These are phyloP conservation scores for Drosophila arawakana DNA, from an alignment of 1,140 invertebrate genomes.

Conservation along the genomic window DNA sequence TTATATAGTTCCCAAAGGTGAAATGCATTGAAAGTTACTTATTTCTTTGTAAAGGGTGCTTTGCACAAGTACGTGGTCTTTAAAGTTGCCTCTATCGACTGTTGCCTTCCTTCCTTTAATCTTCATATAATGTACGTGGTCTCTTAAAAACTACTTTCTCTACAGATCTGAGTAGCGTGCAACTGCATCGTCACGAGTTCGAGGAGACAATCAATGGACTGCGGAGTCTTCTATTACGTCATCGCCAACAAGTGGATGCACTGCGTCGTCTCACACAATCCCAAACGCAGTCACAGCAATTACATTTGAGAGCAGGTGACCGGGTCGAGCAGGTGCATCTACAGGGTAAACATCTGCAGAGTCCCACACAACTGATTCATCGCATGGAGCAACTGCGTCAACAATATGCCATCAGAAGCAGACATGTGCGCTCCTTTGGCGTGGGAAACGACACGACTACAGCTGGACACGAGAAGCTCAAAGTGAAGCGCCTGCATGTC, in stretches of 20 bases:
- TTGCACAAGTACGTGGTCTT: too few species aligned
- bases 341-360: slow-evolving; percentile 41
- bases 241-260: slow-evolving; percentile 38
- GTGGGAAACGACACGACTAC: slow-evolving; percentile 30
- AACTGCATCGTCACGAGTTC: slow-evolving; percentile 72
- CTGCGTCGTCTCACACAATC: slow-evolving; percentile 33
- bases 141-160: background rate
- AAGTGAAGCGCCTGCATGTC: slow-evolving; percentile 57
- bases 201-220: slow-evolving; percentile 58
- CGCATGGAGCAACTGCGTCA: slow-evolving; percentile 54
- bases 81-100: too few species aligned
- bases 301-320: slow-evolving; percentile 32
- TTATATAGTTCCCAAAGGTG: too few species aligned
- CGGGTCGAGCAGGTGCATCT: slow-evolving; percentile 52
- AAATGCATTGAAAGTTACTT: too few species aligned
- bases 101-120: too few species aligned
- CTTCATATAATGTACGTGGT: too few species aligned
- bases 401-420: background rate
- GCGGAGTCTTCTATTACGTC: slow-evolving; percentile 63
- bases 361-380: slow-evolving; percentile 56
- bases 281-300: background rate
- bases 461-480: slow-evolving; percentile 36
- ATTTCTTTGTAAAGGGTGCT: too few species aligned
- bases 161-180: slow-evolving; percentile 60
- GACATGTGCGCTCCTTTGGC: slow-evolving; percentile 55